A percentile compares a stretch with the other conserved stretches of the same genome.
phyloP scores from a whole-genome alignment of 2,113 vertebrate species.

The Pangasianodon hypophthalmus region DNA sequence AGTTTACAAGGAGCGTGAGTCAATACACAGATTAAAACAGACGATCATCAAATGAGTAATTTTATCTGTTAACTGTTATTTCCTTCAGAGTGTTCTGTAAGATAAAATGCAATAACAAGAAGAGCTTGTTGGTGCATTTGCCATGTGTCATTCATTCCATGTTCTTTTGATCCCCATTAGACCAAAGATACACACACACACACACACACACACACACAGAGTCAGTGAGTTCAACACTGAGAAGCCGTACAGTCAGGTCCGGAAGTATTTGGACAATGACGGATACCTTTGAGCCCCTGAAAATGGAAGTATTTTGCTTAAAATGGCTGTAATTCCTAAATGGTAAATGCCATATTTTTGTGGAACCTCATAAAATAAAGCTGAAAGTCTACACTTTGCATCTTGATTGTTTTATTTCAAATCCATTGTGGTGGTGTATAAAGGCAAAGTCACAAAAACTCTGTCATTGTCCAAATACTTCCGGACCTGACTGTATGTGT shows the following conservation, averaged over 20 bases:
- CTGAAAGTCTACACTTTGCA: too few relatives aligned
- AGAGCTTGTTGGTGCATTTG: conserved; percentile 63
- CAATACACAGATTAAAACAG: conserved; percentile 42
- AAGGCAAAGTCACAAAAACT: too few relatives aligned
- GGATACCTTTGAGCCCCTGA: too few relatives aligned
- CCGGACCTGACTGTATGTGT: background rate
- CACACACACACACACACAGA: background rate
- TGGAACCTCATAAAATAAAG: too few relatives aligned
- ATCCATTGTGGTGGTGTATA: too few relatives aligned
- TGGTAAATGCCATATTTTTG: too few relatives aligned
- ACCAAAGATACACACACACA: background rate
- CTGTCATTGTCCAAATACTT: too few relatives aligned
- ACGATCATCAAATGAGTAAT: conserved; percentile 66
- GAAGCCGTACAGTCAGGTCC: background rate
- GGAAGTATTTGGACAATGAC: too few relatives aligned
- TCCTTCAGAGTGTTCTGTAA: conserved; percentile 61
- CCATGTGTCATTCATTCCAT: conserved; percentile 59
- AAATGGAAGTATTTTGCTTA: too few relatives aligned
- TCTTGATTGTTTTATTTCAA: too few relatives aligned
- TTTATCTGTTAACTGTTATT: conserved; percentile 13
- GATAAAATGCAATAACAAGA: conserved; percentile 66
- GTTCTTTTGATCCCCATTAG: conserved; percentile 55
- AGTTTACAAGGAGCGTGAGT: conserved; percentile 38
- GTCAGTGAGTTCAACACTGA: background rate
- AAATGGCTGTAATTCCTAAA: too few relatives aligned